phyloP scores from a whole-genome alignment of 2,113 vertebrate genomes.

The Bambusicola thoracicus region DNA sequence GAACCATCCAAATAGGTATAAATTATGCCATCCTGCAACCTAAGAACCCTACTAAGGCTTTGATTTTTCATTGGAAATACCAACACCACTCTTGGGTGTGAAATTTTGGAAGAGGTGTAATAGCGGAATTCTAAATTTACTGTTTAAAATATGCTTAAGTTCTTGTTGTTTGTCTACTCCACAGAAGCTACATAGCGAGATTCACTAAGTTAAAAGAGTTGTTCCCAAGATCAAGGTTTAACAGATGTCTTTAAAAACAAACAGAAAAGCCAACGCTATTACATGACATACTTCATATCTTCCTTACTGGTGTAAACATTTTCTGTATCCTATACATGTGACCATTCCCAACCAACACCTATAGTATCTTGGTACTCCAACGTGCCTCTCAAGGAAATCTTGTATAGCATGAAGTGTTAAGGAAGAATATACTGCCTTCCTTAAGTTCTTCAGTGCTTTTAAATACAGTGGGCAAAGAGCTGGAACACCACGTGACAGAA shows the following conservation, averaged over 20 bases:
- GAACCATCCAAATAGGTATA: neutral
- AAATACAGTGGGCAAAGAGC: neutral
- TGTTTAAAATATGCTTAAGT: no score
- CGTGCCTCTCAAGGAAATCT: neutral
- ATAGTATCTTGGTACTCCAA: neutral
- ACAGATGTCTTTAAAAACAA: neutral
- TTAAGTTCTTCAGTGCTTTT: neutral
- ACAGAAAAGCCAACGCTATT: neutral
- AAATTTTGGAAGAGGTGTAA: neutral
- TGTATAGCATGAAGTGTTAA: neutral
- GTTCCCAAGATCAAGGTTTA: neutral
- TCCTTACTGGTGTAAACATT: neutral
- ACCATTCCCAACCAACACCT: no score
- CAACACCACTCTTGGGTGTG: no score
- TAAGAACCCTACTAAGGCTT: neutral
- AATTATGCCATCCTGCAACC: neutral
- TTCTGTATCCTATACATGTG: neutral
- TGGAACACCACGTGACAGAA: neutral
- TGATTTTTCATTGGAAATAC: neutral
- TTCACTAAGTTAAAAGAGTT: neutral
- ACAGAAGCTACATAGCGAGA: neutral
- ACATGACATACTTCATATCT: neutral
- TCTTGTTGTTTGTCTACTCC: neutral
- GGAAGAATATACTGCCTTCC: neutral
- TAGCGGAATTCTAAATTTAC: neutral